A percentile compares a stretch with the other conserved stretches of the same genome.
These are phyloP conservation scores for Megaleporinus macrocephalus DNA, from an alignment of 2,113 vertebrate species.

Conservation along the genomic window DNA sequence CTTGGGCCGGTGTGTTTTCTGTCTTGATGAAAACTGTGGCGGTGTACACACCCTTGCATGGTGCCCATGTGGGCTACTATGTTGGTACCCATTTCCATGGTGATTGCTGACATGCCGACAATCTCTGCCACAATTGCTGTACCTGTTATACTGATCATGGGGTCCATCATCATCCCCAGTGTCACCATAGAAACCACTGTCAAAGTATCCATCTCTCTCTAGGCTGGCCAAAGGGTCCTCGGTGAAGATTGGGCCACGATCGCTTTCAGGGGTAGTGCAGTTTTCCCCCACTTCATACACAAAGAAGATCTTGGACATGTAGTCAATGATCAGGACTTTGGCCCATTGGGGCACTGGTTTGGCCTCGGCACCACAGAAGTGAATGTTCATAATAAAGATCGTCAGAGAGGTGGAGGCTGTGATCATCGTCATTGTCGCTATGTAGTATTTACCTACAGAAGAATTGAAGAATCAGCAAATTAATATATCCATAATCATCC, in stretches of 20 bases:
- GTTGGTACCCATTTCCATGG: constrained; percentile 59
- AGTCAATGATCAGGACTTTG: constrained; percentile 92
- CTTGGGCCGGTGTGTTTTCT: constrained; percentile 30
- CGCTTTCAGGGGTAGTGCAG: constrained; percentile 79
- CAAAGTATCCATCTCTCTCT: constrained; percentile 60
- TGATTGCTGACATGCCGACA: constrained; percentile 49
- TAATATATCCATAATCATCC: not conserved
- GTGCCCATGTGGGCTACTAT: constrained; percentile 26
- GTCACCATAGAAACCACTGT: constrained; percentile 48
- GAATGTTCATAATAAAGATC: constrained; percentile 98
- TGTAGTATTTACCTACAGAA: constrained; percentile 93
- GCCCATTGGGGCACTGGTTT: constrained; percentile 95
- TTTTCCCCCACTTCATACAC: constrained; percentile 97
- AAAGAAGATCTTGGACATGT: constrained; percentile 95
- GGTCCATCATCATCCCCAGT: constrained; percentile 31
- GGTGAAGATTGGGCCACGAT: constrained; percentile 65
- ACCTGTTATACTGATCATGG: constrained; percentile 31
- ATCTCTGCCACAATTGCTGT: constrained; percentile 38
- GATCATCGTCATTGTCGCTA: constrained; percentile 98
- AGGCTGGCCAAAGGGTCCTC: constrained; percentile 68
- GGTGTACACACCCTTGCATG: not conserved
- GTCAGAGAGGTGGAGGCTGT: constrained; percentile 97
- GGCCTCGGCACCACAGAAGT: constrained; percentile 95
- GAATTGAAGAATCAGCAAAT: constrained; percentile 14
- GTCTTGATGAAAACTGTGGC: constrained; percentile 22